phyloP scores from a whole-genome alignment of 2,113 vertebrate species.

The Canis aureus region DNA sequence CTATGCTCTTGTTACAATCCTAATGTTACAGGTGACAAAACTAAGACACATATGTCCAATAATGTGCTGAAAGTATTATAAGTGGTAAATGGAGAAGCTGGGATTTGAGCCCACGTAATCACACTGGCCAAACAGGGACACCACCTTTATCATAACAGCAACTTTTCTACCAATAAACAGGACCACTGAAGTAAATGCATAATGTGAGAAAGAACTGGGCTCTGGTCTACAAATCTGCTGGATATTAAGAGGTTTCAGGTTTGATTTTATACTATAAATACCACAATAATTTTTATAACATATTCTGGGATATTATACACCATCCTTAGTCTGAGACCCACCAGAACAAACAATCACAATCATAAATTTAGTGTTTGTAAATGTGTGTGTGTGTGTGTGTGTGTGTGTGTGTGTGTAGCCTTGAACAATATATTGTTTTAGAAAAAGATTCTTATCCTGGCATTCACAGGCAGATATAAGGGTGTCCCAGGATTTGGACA shows the following conservation, averaged over 20 bases:
- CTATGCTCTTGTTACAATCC: too few relatives aligned
- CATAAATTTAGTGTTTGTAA: not conserved
- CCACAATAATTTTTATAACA: not conserved
- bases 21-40: not conserved
- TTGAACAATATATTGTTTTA: not conserved
- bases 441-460: not conserved
- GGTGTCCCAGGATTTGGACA: not conserved
- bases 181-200: not conserved
- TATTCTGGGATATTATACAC: not conserved
- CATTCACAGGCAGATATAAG: not conserved
- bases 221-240: not conserved
- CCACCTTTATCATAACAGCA: not conserved
- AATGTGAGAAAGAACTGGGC: not conserved
- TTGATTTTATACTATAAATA: not conserved
- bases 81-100: not conserved
- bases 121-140: not conserved
- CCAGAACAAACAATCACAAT: not conserved
- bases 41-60: not conserved
- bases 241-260: not conserved
- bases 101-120: not conserved
- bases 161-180: too few relatives aligned
- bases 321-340: not conserved
- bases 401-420: too few relatives aligned
- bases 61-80: not conserved
- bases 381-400: not conserved